A percentile compares a stretch with the other conserved stretches of the same genome.
phyloP scores from a whole-genome alignment of 1,140 invertebrate genomes.

The Dolichoris vasculosae region DNA sequence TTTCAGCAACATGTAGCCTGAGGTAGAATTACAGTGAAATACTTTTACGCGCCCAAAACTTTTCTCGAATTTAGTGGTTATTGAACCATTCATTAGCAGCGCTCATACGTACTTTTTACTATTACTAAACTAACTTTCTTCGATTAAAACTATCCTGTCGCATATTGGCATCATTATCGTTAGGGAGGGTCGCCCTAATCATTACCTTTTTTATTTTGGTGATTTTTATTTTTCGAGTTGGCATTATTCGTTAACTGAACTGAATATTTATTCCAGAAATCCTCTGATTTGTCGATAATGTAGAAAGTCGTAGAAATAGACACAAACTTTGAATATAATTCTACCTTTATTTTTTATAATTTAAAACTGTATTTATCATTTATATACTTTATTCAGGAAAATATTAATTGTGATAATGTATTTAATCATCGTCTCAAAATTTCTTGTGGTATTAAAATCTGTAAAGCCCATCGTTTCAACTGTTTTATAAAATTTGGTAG shows the following conservation, averaged over 20 bases:
- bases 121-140: not conserved
- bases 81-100: not conserved
- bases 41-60: not conserved
- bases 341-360: too few species aligned
- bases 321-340: too few species aligned
- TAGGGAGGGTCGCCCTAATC: not conserved
- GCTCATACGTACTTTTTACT: not conserved
- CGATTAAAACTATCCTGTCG: not conserved
- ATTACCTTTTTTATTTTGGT: not conserved
- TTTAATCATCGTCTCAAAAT: too few species aligned
- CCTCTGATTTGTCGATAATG: not conserved
- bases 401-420: too few species aligned
- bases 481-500: too few species aligned
- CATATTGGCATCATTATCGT: not conserved
- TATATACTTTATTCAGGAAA: too few species aligned
- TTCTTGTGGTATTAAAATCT: too few species aligned
- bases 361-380: too few species aligned
- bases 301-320: not conserved
- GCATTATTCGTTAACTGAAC: not conserved
- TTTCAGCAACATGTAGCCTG: slow-evolving; percentile 51
- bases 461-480: too few species aligned
- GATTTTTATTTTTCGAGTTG: slow-evolving; percentile 6
- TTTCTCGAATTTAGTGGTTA: not conserved
- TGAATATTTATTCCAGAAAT: too few species aligned
- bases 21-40: not conserved